Conservation (phyloP, 2,113 vertebrate genomes). For the Chrysochloris asiatica region DNA sequence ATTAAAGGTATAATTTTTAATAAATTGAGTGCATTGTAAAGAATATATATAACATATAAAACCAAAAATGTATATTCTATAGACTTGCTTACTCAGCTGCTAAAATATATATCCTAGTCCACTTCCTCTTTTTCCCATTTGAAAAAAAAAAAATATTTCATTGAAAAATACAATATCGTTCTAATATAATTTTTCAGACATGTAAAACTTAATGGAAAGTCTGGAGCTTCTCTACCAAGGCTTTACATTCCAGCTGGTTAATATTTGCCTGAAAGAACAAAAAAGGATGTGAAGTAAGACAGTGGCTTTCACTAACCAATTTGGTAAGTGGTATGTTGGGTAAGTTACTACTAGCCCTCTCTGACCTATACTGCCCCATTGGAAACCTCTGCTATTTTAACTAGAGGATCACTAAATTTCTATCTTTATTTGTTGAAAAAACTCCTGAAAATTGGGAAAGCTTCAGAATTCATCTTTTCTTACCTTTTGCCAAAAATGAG, state of each 20-base stretch:
- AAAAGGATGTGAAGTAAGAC: not conserved
- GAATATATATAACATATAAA: slow-evolving; percentile 70
- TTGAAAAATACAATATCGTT: slow-evolving; percentile 66
- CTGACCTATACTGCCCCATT: not conserved
- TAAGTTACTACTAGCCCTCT: not conserved
- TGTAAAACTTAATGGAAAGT: slow-evolving; percentile 58
- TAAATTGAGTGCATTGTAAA: slow-evolving; percentile 67
- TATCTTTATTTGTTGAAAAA: slow-evolving; percentile 18
- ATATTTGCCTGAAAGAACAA: slow-evolving; percentile 52
- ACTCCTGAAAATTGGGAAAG: not conserved
- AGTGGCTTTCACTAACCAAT: not conserved
- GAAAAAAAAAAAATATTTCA: slow-evolving; percentile 74
- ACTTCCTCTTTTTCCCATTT: slow-evolving; percentile 59
- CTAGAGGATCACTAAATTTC: not conserved
- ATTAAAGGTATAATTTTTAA: slow-evolving; percentile 67
- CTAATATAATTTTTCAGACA: slow-evolving; percentile 65
- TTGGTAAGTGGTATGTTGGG: not conserved
- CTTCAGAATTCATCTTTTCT: slow-evolving; percentile 7
- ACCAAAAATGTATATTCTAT: slow-evolving; percentile 61
- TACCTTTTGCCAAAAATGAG: not conserved
- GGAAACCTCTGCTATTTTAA: slow-evolving; percentile 15
- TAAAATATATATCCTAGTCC: slow-evolving; percentile 49
- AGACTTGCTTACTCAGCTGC: slow-evolving; percentile 69
- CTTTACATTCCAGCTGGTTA: slow-evolving; percentile 18
- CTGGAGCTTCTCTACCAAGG: not conserved